phyloP scores from a whole-genome alignment of 2,113 vertebrate genomes.

The Patagioenas fasciata region DNA sequence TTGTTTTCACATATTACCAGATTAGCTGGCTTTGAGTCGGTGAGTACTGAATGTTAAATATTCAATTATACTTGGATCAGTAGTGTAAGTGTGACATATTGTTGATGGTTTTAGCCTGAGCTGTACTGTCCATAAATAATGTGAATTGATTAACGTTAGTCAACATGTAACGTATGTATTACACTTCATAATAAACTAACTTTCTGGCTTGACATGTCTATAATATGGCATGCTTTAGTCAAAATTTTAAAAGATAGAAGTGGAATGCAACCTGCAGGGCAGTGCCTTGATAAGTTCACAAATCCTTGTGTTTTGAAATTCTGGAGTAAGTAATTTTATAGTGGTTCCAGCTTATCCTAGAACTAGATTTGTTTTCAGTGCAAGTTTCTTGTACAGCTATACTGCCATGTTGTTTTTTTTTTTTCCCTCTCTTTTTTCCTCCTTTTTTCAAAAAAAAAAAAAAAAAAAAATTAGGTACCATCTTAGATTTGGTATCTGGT shows the following conservation, averaged over 20 bases:
- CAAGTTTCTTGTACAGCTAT: background rate
- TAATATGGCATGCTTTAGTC: background rate
- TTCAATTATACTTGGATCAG: background rate
- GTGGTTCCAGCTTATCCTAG: background rate
- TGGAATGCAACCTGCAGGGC: background rate
- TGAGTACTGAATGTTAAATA: background rate
- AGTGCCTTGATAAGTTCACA: background rate
- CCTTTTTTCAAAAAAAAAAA: no score
- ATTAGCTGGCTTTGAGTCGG: background rate
- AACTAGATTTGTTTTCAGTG: background rate
- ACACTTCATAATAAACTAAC: background rate
- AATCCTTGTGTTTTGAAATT: background rate
- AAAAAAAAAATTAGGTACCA: background rate
- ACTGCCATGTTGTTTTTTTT: background rate
- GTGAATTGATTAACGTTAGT: background rate
- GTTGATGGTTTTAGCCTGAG: background rate
- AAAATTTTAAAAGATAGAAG: background rate
- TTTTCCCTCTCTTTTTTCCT: background rate
- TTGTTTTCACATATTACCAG: background rate
- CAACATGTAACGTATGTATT: background rate
- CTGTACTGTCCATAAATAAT: background rate
- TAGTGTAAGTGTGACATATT: background rate
- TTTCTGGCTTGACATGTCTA: background rate
- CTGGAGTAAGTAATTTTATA: background rate
- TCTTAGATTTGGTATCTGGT: background rate